Evolutionary conservation across 2,113 vertebrate species (phyloP).

Genomic region (Myxocyprinus asiaticus): DNA sequence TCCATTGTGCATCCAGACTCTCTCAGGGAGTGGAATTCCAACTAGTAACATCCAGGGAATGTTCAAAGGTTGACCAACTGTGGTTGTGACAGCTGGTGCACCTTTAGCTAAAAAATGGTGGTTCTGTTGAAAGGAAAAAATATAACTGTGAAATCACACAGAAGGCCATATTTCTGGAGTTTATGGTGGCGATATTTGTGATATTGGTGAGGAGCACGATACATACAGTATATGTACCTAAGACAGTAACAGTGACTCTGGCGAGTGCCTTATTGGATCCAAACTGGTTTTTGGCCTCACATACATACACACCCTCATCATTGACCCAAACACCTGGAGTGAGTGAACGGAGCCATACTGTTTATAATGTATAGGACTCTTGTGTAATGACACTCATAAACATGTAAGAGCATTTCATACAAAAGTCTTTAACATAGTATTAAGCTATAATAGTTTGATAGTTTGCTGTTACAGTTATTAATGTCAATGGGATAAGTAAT

Average conservation of each 20-base stretch:
- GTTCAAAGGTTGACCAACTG: constrained; percentile 78
- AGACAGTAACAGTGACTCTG: constrained; percentile 79
- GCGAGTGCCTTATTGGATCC: constrained; percentile 78
- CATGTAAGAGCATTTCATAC: constrained; percentile 14
- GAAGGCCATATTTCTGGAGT: not conserved
- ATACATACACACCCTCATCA: constrained; percentile 83
- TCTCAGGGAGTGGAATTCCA: constrained; percentile 81
- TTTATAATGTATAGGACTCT: constrained; percentile 1
- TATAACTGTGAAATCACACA: not conserved
- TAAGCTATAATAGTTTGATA: not conserved
- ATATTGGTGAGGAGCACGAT: not conserved
- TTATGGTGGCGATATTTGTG: not conserved
- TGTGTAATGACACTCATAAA: not conserved
- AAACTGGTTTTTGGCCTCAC: constrained; percentile 85
- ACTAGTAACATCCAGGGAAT: constrained; percentile 85
- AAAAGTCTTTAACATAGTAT: not conserved
- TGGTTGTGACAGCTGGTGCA: constrained; percentile 67
- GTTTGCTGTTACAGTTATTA: constrained; percentile 4
- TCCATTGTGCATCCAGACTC: constrained; percentile 82
- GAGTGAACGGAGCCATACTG: not conserved
- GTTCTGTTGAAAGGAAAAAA: constrained; percentile 62
- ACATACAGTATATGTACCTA: constrained; percentile 79
- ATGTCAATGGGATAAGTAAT: too few species aligned
- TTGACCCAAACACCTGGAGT: constrained; percentile 77
- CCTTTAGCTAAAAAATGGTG: constrained; percentile 81